Evolutionary conservation across 2,888 invertebrate species (phyloP), one percentile per base, ranked within the genome.

Genomic region (Pterobdella sp.): DNA sequence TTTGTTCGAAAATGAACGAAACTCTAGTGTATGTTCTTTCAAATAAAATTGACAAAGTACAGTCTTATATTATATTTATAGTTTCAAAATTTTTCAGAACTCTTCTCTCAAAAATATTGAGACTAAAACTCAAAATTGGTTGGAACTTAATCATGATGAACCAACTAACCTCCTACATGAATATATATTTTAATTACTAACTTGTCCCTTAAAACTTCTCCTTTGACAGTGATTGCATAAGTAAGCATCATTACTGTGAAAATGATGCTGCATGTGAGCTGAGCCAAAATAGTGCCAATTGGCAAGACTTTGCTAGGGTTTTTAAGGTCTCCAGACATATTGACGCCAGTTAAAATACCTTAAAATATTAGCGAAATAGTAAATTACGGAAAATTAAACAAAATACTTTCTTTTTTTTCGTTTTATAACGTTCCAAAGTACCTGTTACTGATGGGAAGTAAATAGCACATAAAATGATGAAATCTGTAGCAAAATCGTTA

Each of bases 371-470:
- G 42, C 18, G 42, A 18, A 42, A 18, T 42, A 7, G 18, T 14
- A 42, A 42, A 14, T 42, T 42, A 18, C 7, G 42, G 42, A 42
- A 63, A 63, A 14, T 29, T 7, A 29, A 29, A 63, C 63, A 63
- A 63, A 29, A 29, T n/a, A 10, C 31, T n/a, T 26, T 14, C 7
- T 10, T 7, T 29, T 14, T 26, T 63, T 63, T 63, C n/a, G 14
- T 63, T n/a, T 49, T 49, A 18, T n/a, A 18, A n/a, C n/a, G n/a
- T n/a, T 14, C 14, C 52, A 18, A 77, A 77, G 82, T 82, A 89
- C 95, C 96, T 79, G 96, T 97, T 49, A 95, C 95, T 31, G 95
- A 95, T 42, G 97, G 97, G 86, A 97, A 97, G 87, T 95, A 97
- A 79, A 97, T 96, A 79, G 95, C 96, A 79, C 96, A 92, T 37